These are phyloP conservation scores for Linnaemya vulpina DNA, from an alignment of 2,888 invertebrate genomes.

Conservation along the genomic window DNA sequence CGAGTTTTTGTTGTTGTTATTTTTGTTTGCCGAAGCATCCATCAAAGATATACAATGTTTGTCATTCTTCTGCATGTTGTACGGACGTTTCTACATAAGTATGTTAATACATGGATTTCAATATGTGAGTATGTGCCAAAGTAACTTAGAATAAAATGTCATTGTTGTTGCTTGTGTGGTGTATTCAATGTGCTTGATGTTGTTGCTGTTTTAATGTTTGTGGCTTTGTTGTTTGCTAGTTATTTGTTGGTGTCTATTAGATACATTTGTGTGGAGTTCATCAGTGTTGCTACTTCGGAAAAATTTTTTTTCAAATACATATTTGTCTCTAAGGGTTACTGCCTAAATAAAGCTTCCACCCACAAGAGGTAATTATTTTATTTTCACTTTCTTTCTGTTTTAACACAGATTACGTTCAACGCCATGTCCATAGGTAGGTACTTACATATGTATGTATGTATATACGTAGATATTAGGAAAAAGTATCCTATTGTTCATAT, in stretches of 20 bases:
- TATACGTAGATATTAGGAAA: background rate
- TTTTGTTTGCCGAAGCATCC: slow-evolving; percentile 29
- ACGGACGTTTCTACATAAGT: background rate
- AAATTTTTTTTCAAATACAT: too few species aligned
- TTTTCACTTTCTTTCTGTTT: too few species aligned
- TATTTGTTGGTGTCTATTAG: slow-evolving; percentile 37
- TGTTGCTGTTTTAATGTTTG: slow-evolving; percentile 24
- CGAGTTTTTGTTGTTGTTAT: slow-evolving; percentile 32
- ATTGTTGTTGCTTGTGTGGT: slow-evolving; percentile 17
- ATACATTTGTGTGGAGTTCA: background rate
- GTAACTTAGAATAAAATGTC: background rate
- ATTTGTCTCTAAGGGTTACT: too few species aligned
- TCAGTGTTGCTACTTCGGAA: too few species aligned
- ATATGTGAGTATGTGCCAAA: background rate
- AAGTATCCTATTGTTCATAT: too few species aligned
- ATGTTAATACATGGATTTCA: too few species aligned
- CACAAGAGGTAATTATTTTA: too few species aligned
- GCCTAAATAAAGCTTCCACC: too few species aligned
- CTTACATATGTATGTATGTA: background rate
- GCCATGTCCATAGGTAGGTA: too few species aligned
- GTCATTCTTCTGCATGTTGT: background rate
- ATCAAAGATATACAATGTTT: slow-evolving; percentile 38
- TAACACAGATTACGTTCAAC: too few species aligned
- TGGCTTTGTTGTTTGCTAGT: slow-evolving; percentile 25
- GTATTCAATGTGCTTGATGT: slow-evolving; percentile 19